Conservation (phyloP, 2,888 invertebrate species). For the Lamellibrachia satsuma region DNA sequence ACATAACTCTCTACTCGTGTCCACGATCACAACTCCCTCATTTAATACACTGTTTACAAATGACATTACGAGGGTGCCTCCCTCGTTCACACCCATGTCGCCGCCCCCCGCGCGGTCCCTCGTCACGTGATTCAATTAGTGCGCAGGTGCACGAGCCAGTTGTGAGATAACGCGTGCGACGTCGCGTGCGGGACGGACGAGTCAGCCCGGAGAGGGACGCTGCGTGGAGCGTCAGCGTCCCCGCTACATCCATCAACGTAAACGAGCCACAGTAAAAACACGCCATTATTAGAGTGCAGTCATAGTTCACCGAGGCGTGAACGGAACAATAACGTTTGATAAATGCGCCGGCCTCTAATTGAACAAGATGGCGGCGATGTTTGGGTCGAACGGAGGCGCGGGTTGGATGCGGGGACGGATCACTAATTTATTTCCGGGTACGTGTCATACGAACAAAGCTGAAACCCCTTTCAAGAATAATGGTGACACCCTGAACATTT, state of each 20-base stretch:
- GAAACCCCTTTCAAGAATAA: too few species aligned
- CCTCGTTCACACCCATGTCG: not conserved
- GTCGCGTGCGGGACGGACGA: not conserved
- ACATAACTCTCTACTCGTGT: not conserved
- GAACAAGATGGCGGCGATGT: not conserved
- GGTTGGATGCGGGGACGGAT: not conserved
- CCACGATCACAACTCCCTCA: not conserved
- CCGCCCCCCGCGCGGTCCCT: not conserved
- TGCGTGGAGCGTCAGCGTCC: not conserved
- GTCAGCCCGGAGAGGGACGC: not conserved
- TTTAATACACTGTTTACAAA: slow-evolving; percentile 6
- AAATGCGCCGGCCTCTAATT: not conserved
- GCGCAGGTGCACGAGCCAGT: not conserved
- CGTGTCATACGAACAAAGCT: too few species aligned
- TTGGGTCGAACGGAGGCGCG: not conserved
- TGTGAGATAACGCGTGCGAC: not conserved
- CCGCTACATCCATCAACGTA: not conserved
- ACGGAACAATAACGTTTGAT: not conserved
- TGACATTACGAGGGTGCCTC: not conserved
- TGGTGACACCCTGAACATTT: too few species aligned
- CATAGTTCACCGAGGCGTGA: not conserved
- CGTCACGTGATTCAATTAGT: slow-evolving; percentile 17
- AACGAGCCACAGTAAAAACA: not conserved
- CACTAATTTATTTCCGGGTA: too few species aligned
- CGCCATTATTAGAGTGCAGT: not conserved